phyloP scores from a whole-genome alignment of 1,140 invertebrate genomes.

The Periplaneta americana region DNA sequence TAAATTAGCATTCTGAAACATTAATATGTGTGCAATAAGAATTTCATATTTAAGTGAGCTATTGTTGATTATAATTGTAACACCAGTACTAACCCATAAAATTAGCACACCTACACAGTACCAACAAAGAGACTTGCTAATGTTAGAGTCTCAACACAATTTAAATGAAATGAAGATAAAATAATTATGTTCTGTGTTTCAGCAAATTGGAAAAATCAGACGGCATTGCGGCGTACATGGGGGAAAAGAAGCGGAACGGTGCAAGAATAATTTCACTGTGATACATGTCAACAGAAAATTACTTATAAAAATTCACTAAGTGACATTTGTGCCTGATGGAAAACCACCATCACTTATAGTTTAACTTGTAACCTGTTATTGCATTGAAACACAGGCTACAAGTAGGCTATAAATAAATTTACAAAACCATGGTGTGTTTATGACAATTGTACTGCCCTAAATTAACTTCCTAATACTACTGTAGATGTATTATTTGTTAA shows the following conservation, averaged over 20 bases:
- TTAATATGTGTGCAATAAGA: neutral
- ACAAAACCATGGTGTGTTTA: slow-evolving; percentile 10
- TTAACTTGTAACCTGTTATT: neutral
- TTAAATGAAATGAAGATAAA: neutral
- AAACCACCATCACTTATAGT: neutral
- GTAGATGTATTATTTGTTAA: neutral
- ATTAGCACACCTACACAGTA: neutral
- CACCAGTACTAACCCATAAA: neutral
- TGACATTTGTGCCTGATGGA: neutral
- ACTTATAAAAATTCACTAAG: neutral
- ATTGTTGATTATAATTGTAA: neutral
- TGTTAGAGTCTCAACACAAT: neutral
- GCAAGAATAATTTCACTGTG: neutral
- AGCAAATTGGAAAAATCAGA: neutral
- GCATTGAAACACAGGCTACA: slow-evolving; percentile 1
- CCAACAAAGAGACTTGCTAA: neutral
- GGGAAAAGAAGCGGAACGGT: neutral
- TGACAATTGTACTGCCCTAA: slow-evolving; percentile 9
- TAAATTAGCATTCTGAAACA: neutral
- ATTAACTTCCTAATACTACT: neutral
- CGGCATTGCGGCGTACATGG: neutral
- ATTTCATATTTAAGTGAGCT: neutral
- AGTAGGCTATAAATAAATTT: neutral
- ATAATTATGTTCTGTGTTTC: neutral
- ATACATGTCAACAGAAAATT: neutral